Percentiles rank a stretch among this genome's conserved stretches.
phyloP scores from a whole-genome alignment of 2,888 invertebrate species.

The Heliconius ismenius region DNA sequence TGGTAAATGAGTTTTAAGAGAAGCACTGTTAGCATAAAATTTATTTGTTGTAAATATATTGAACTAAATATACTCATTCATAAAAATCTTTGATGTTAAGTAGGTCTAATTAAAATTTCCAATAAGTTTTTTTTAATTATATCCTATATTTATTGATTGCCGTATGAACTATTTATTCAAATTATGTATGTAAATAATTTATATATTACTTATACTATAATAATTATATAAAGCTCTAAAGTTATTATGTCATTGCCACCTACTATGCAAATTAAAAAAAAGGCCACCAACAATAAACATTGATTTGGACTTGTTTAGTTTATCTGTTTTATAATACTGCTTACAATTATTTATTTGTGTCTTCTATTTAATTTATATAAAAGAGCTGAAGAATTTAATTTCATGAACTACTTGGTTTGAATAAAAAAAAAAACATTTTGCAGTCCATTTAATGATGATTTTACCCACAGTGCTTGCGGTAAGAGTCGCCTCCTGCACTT shows the following conservation, averaged over 20 bases:
- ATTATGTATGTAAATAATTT: neutral
- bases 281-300: conserved; percentile 4
- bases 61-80: conserved; percentile 18
- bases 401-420: no score
- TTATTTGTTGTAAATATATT: conserved; percentile 13
- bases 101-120: neutral
- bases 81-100: neutral
- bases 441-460: no score
- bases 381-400: no score
- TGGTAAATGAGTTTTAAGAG: conserved; percentile 37
- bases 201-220: neutral
- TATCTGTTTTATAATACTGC: neutral
- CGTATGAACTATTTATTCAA: neutral
- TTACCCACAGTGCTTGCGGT: no score
- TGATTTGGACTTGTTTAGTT: conserved; percentile 1
- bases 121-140: neutral
- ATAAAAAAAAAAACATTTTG: no score
- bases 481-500: neutral
- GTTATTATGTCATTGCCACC: conserved; percentile 19
- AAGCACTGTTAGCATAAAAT: conserved; percentile 19
- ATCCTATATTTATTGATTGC: neutral
- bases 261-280: conserved; percentile 14
- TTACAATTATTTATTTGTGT: neutral
- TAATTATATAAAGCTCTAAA: neutral
- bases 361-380: no score